These are phyloP conservation scores for Sterrhoptilus dennistouni DNA, from an alignment of 2,113 vertebrate species.

Conservation along the genomic window DNA sequence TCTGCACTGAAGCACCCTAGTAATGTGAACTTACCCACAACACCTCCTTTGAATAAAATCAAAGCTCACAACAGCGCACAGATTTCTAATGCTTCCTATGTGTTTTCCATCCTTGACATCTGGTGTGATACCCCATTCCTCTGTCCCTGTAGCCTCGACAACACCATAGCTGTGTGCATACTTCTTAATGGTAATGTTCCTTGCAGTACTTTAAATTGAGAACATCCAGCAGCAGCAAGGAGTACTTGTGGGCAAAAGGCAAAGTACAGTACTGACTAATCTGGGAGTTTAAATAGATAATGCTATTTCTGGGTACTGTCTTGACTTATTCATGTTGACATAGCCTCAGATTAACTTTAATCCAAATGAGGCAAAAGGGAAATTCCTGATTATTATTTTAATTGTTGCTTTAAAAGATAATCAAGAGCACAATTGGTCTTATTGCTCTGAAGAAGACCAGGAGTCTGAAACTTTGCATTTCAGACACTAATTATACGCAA, in stretches of 20 bases:
- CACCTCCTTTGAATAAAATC: not conserved
- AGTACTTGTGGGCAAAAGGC: not conserved
- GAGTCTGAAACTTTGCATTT: not conserved
- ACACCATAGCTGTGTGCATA: not conserved
- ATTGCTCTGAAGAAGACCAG: not conserved
- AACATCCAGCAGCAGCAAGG: not conserved
- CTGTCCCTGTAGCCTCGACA: not conserved
- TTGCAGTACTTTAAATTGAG: not conserved
- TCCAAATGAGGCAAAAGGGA: not conserved
- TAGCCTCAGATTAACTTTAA: not conserved
- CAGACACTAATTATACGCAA: not conserved
- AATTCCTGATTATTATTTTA: conserved; percentile 17
- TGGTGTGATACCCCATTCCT: not conserved
- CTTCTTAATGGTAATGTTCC: not conserved
- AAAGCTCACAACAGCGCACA: not conserved
- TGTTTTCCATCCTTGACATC: not conserved
- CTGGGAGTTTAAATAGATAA: not conserved
- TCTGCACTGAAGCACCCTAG: not conserved
- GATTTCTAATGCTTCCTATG: not conserved
- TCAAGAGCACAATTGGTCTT: not conserved
- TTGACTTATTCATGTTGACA: not conserved
- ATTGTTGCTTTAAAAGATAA: not conserved
- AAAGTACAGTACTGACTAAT: not conserved
- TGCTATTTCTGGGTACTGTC: not conserved
- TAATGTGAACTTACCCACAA: not conserved